Evolutionary conservation across 2,888 invertebrate species (phyloP).

Genomic region (Dermolepida albohirtum): DNA sequence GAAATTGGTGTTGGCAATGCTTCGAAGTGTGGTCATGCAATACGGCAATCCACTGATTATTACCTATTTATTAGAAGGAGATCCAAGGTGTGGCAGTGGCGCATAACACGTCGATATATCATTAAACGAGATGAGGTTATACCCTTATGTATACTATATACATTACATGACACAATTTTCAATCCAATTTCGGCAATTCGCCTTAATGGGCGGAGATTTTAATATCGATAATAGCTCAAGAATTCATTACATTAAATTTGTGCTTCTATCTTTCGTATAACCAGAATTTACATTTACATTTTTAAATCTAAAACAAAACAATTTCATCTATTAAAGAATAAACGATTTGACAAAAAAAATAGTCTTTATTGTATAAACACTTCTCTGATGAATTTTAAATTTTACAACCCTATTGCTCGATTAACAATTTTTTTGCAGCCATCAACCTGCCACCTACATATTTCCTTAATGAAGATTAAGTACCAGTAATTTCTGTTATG

Average conservation of each 20-base stretch:
- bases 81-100: slow-evolving; percentile 7
- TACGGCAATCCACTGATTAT: slow-evolving; percentile 13
- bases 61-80: slow-evolving; percentile 9
- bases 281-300: too few relatives aligned
- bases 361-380: too few relatives aligned
- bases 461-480: slow-evolving; percentile 15
- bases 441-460: background rate
- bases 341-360: too few relatives aligned
- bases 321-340: too few relatives aligned
- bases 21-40: slow-evolving; percentile 11
- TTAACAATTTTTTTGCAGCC: background rate
- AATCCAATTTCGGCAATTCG: slow-evolving; percentile 10
- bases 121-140: slow-evolving; percentile 7
- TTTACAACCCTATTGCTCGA: background rate
- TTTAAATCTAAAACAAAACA: too few relatives aligned
- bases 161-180: background rate
- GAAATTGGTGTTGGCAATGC: background rate
- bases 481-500: slow-evolving; percentile 1
- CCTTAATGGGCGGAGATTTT: slow-evolving; percentile 5
- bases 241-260: too few relatives aligned
- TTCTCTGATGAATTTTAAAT: slow-evolving; percentile 1
- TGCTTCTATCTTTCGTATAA: too few relatives aligned
- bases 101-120: slow-evolving; percentile 8
- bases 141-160: background rate
- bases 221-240: background rate